Evolutionary conservation across 1,140 invertebrate species (phyloP).

Genomic region (Drosophila subpulchrella): DNA sequence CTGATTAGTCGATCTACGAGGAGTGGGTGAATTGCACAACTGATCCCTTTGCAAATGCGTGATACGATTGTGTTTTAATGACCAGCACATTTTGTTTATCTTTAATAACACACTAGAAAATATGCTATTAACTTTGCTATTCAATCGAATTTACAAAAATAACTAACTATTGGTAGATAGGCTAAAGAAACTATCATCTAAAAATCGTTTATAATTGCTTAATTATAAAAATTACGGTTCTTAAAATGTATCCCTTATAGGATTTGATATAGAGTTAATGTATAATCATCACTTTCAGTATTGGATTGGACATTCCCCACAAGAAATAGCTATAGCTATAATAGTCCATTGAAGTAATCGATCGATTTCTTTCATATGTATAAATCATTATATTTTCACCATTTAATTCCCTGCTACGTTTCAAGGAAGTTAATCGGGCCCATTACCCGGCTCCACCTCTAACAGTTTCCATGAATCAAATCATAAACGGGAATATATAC

Average conservation of each 20-base stretch:
- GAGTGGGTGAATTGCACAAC: conserved; percentile 10
- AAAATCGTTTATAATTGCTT: no score
- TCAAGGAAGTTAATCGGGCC: conserved; percentile 31
- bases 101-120: neutral
- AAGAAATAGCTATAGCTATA: neutral
- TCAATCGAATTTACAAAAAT: neutral
- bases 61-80: neutral
- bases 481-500: conserved; percentile 60
- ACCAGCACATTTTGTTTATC: neutral
- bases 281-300: neutral
- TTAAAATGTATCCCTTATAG: no score
- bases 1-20: conserved; percentile 58
- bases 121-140: neutral
- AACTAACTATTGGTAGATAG: neutral
- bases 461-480: conserved; percentile 77
- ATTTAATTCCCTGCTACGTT: conserved; percentile 7
- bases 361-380: neutral
- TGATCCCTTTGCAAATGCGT: neutral
- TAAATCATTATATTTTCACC: conserved; percentile 17
- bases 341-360: neutral
- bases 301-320: no score
- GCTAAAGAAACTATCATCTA: no score
- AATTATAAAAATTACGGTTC: no score
- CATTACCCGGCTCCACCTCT: conserved; percentile 29
- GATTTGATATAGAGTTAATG: neutral